Base-by-base conservation (phyloP, 2,113 vertebrate species). In the Caretta caretta region DNA sequence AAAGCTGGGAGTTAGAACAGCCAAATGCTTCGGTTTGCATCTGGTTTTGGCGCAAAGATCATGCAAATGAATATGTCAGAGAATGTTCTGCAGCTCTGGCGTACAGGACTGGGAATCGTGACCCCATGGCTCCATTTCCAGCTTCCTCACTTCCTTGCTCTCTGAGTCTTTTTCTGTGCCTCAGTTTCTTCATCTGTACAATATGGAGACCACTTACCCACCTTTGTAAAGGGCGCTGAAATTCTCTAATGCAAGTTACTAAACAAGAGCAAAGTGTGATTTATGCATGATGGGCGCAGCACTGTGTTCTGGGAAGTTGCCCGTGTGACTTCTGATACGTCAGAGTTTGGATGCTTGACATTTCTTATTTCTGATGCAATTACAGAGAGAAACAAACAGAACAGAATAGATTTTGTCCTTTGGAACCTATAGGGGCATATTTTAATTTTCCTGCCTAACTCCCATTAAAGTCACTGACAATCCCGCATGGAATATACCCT, bases 381-480 rank as follows among this genome's bases (percentile, higher is more conserved):
- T 79, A n/a, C n/a, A 20, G 20, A 57, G 78, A 16, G 56, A 83
- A 65, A 83, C 76, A 88, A 53, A 88, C 65, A 27, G 46, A 78
- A 57, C 56, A 87, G n/a, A 48, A 57, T 50, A 48, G 53, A 35
- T n/a, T 65, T 84, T 84, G 24, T 84, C 48, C 81, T 79, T 92
- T 25, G 10, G 54, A 76, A 69, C 49, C 31, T 84, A 22, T 49
- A 80, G 80, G 80, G 69, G 69, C 81, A 79, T 88, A 38, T 80
- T 62, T 72, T 72, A 82, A 88, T 80, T 51, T 31, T 88, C 65
- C 72, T 69, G 50, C 51, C 84, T 49, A 84, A 56, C 69, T 48
- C 75, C 50, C 69, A 76, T 65, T 88, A 81, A 84, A 89, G 56
- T 88, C 78, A 53, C 91, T 80, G 91, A 92, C 84, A 88, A 83